Conservation (phyloP, 2,797 vertebrate species). For the Lacerta bilineata region DNA sequence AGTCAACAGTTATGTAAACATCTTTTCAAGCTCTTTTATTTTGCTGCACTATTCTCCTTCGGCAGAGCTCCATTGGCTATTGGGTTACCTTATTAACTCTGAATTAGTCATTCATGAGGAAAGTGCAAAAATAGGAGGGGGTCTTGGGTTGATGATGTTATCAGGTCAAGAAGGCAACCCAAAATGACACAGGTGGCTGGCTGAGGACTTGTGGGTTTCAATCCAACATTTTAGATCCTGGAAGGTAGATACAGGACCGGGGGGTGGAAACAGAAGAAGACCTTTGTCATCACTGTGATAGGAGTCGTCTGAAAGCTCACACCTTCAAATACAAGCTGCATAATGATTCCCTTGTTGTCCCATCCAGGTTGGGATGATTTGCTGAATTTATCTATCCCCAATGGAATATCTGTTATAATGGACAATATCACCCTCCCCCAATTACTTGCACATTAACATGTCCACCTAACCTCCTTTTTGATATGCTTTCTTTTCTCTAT, state of each 20-base stretch:
- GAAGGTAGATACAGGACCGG: conserved; percentile 9
- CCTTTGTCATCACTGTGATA: neutral
- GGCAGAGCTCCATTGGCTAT: neutral
- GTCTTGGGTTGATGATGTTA: neutral
- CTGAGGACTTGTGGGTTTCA: neutral
- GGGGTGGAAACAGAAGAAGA: neutral
- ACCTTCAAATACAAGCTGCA: conserved; percentile 14
- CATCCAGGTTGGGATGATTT: conserved; percentile 28
- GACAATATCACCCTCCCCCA: too few species aligned
- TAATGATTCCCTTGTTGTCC: conserved; percentile 48
- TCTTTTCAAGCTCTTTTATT: conserved; percentile 53
- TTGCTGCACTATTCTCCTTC: conserved; percentile 11
- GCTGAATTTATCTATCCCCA: neutral
- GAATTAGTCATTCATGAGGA: neutral
- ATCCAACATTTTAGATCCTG: neutral
- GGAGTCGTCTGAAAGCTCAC: conserved; percentile 4
- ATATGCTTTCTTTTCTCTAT: neutral
- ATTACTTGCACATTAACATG: neutral
- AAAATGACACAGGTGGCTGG: neutral
- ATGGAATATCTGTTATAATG: neutral
- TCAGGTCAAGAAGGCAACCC: neutral
- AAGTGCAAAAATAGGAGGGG: neutral
- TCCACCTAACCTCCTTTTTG: neutral
- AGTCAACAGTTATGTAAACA: conserved; percentile 74
- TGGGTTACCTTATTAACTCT: neutral